Conservation (phyloP, 2,797 vertebrate species). For the Sphenodon punctatus region DNA sequence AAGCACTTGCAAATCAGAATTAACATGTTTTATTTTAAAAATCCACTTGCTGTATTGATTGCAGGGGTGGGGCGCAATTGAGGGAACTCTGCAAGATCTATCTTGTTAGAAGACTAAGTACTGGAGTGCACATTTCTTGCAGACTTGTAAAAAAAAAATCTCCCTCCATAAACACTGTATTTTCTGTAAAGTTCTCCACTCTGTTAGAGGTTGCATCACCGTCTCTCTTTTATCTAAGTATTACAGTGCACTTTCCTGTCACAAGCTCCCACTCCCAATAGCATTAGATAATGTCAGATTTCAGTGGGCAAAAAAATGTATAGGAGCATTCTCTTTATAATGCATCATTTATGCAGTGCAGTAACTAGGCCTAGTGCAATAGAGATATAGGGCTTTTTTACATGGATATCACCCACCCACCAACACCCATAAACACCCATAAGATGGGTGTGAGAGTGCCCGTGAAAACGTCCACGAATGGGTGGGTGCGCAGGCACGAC, state of each 20-base stretch:
- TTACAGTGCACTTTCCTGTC: not conserved
- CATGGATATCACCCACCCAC: too few relatives aligned
- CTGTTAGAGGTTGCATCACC: not conserved
- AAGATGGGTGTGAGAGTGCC: too few relatives aligned
- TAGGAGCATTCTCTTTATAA: not conserved
- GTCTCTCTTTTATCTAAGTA: not conserved
- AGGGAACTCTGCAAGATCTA: not conserved
- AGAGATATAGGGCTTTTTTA: too few relatives aligned
- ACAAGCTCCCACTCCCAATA: not conserved
- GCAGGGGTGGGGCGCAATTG: not conserved
- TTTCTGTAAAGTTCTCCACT: not conserved
- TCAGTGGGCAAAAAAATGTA: not conserved
- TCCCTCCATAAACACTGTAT: not conserved
- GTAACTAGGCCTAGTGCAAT: not conserved
- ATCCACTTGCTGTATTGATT: slow-evolving; percentile 23
- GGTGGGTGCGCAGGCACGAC: too few relatives aligned
- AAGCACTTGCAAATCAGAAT: slow-evolving; percentile 48
- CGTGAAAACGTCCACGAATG: too few relatives aligned
- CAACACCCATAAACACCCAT: too few relatives aligned
- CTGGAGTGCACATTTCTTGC: not conserved
- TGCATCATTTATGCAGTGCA: not conserved
- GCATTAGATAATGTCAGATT: not conserved
- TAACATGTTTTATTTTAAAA: slow-evolving; percentile 17
- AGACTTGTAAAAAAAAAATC: not conserved
- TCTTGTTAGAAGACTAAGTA: not conserved